Base-by-base conservation (phyloP, 2,888 invertebrate genomes). In the Spisula subtruncata region DNA sequence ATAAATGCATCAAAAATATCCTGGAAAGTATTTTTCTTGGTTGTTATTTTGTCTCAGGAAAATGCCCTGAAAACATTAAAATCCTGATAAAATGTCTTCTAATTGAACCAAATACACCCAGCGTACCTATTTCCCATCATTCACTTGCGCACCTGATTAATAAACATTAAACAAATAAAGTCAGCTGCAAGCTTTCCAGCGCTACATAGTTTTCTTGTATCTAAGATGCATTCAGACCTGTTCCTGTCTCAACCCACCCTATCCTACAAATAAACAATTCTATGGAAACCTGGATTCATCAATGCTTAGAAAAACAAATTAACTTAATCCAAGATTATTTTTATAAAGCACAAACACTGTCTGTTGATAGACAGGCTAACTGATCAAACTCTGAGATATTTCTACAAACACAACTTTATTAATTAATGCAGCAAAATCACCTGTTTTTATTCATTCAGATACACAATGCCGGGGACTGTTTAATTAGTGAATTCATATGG, bases 301-400 rank as follows among this genome's bases (percentile, higher is more conserved):
- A 81, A 25, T 81, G 14, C 46, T 51, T 81, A 81, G 1, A 35
- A 51, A 81, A 86, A 89, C 89, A 89, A 89, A 89, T 89, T 82
- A 86, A 41, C 89, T 56, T 54, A 85, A 89, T 89, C 82, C 51
- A 18, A 82, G 89, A 82, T 86, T 89, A 86, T 89, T 89, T 89
- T 35, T 81, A 79, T 89, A 56, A 75, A 85, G 79, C 48, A 79
- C 85, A 89, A 89, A 88, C 85, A 88, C 35, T 75, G 75, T 18
- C 18, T 75, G 35, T 35, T 75, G 75, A 75, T 35, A 75, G 75
- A 32, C 75, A 75, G n/a, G 75, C 18, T 32, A 16, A 75, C 75
- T 75, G 75, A 75, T 14, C 35, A 75, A 75, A 32, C 75, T 32
- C 8, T 2, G 16, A 14, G 75, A 75, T 75, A 35, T 75, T 32